Evolutionary conservation across 2,797 vertebrate genomes (phyloP).

Genomic region (Staurois parvus): DNA sequence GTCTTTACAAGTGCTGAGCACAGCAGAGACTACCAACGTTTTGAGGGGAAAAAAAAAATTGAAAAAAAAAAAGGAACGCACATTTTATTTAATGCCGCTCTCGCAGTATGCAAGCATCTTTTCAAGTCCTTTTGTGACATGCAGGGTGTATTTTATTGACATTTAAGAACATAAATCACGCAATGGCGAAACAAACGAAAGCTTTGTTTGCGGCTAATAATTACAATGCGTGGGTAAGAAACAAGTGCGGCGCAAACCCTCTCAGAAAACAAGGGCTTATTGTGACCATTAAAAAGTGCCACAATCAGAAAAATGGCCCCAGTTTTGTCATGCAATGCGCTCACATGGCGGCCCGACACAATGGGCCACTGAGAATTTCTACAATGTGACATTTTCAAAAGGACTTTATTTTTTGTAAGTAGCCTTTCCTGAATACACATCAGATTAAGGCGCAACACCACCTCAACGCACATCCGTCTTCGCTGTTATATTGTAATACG

Average conservation of each 20-base stretch:
- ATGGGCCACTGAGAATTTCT: slow-evolving; percentile 30
- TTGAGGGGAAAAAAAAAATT: background rate
- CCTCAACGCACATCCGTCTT: slow-evolving; percentile 2
- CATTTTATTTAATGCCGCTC: slow-evolving; percentile 35
- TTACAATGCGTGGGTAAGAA: slow-evolving; percentile 77
- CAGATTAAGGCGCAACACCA: slow-evolving; percentile 58
- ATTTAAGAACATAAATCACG: slow-evolving; percentile 75
- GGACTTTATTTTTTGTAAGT: slow-evolving; percentile 12
- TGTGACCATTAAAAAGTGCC: slow-evolving; percentile 78
- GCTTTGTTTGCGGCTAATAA: slow-evolving; percentile 79
- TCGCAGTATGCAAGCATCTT: slow-evolving; percentile 38
- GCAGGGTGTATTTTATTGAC: slow-evolving; percentile 74
- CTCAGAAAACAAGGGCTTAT: slow-evolving; percentile 77
- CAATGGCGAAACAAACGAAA: slow-evolving; percentile 73
- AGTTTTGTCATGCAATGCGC: slow-evolving; percentile 71
- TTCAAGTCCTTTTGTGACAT: slow-evolving; percentile 68
- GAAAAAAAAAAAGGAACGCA: background rate
- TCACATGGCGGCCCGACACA: slow-evolving; percentile 26
- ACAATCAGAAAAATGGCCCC: slow-evolving; percentile 77
- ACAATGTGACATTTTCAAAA: slow-evolving; percentile 46
- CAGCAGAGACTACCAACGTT: background rate
- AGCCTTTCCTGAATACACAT: slow-evolving; percentile 62
- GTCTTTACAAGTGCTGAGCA: background rate
- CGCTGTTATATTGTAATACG: background rate
- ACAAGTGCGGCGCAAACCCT: slow-evolving; percentile 75